Evolutionary conservation across 2,797 vertebrate species (phyloP).

Genomic region (Lutjanus campechanus): DNA sequence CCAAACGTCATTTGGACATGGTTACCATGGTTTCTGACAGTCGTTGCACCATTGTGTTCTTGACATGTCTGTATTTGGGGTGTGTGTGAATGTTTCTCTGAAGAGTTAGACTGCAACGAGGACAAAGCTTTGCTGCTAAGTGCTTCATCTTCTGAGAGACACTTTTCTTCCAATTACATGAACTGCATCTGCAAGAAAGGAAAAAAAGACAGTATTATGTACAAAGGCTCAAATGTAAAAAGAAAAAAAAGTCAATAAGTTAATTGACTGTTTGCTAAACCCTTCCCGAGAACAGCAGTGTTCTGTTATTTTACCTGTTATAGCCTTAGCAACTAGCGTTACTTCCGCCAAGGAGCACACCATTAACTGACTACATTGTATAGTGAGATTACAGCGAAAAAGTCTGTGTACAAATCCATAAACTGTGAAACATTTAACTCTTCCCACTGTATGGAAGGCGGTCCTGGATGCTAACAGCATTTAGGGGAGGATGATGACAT

Average conservation of each 20-base stretch:
- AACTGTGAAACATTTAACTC: neutral
- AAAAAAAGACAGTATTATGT: conserved; percentile 38
- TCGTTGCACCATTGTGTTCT: conserved; percentile 81
- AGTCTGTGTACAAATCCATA: neutral
- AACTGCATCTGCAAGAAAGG: conserved; percentile 94
- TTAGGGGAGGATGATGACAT: too few relatives aligned
- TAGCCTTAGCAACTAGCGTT: neutral
- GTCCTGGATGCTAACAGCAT: neutral
- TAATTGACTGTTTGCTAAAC: conserved; percentile 19
- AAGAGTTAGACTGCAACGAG: conserved; percentile 91
- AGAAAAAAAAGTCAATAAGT: neutral
- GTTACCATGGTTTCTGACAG: conserved; percentile 80
- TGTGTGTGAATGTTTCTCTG: conserved; percentile 84
- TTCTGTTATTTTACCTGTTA: neutral
- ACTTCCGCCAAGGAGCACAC: neutral
- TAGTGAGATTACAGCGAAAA: neutral
- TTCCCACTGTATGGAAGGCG: neutral
- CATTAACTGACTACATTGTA: too few relatives aligned
- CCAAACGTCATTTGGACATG: conserved; percentile 76
- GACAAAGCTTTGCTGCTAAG: conserved; percentile 89
- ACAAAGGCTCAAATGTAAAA: neutral
- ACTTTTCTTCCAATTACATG: conserved; percentile 93
- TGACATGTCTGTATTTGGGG: conserved; percentile 79
- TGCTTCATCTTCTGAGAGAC: conserved; percentile 89
- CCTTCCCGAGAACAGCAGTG: neutral